Percentiles rank a stretch among this genome's conserved stretches.
phyloP scores from a whole-genome alignment of 2,888 invertebrate genomes.

The Slavum lentiscoides region DNA sequence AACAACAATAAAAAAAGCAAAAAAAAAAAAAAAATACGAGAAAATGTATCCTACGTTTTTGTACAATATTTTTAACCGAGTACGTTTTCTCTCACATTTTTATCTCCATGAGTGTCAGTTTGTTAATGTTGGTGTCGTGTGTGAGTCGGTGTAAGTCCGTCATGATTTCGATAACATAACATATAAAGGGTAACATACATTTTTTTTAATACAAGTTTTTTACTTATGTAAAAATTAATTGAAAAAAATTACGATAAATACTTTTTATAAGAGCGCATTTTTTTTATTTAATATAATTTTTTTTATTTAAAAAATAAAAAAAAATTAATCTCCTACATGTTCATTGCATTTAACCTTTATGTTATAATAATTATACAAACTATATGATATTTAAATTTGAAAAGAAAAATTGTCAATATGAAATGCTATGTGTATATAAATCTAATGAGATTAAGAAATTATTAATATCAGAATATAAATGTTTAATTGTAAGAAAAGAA shows the following conservation, averaged over 20 bases:
- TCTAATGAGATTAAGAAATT: conserved; percentile 50
- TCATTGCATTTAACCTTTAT: conserved; percentile 52
- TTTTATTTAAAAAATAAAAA: conserved; percentile 37
- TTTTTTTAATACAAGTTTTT: conserved; percentile 52
- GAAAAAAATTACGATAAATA: conserved; percentile 44
- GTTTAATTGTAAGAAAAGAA: conserved; percentile 38
- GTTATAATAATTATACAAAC: conserved; percentile 50
- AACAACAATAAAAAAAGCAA: conserved; percentile 33
- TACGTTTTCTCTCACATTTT: conserved; percentile 51
- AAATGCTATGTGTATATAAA: conserved; percentile 47
- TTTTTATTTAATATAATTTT: conserved; percentile 47
- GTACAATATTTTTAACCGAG: conserved; percentile 52
- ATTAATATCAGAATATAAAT: conserved; percentile 54
- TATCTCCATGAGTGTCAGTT: conserved; percentile 52
- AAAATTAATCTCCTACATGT: conserved; percentile 50
- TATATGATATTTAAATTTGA: conserved; percentile 47
- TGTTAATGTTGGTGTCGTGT: conserved; percentile 52
- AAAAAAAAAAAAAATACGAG: conserved; percentile 35
- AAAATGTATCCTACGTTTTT: conserved; percentile 47
- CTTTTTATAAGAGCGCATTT: conserved; percentile 52
- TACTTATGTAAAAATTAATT: conserved; percentile 49
- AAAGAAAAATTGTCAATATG: conserved; percentile 25
- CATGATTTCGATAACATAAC: conserved; percentile 47
- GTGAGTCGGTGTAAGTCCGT: conserved; percentile 39
- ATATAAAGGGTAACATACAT: conserved; percentile 51